A percentile compares a stretch with the other conserved stretches of the same genome.
These are phyloP conservation scores for Labeo calbasu DNA, from an alignment of 2,797 vertebrate species.

Conservation along the genomic window DNA sequence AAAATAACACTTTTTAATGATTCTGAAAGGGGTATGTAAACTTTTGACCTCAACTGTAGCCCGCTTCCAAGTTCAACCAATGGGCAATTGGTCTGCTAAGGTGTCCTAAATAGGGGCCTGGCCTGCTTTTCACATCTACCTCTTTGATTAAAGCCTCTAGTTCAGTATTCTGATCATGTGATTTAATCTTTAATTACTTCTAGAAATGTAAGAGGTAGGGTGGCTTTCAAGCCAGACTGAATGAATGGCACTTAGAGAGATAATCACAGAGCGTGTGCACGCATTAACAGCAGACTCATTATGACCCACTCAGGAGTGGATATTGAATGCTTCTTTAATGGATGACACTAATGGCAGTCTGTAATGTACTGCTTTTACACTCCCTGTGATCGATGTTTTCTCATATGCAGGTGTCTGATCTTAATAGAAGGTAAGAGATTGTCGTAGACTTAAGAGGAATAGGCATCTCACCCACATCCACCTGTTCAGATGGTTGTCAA, in stretches of 20 bases:
- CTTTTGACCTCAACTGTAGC: too few species aligned
- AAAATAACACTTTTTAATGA: too few species aligned
- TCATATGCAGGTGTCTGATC: not conserved
- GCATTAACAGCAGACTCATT: slow-evolving; percentile 56
- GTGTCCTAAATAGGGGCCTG: not conserved
- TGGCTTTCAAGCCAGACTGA: slow-evolving; percentile 35
- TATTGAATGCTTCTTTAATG: slow-evolving; percentile 72
- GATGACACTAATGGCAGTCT: slow-evolving; percentile 53
- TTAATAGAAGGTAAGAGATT: slow-evolving; percentile 2
- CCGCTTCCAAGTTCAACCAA: not conserved
- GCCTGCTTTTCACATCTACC: not conserved
- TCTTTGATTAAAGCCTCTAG: slow-evolving; percentile 1
- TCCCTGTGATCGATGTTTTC: not conserved
- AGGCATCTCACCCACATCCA: not conserved
- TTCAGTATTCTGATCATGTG: slow-evolving; percentile 32
- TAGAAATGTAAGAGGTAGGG: slow-evolving; percentile 30
- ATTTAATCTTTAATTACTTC: slow-evolving; percentile 56
- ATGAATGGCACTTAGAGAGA: slow-evolving; percentile 45
- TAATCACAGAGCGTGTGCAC: slow-evolving; percentile 43
- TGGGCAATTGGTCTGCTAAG: slow-evolving; percentile 8
- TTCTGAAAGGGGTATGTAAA: too few species aligned
- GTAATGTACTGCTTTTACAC: slow-evolving; percentile 58
- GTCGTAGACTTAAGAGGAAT: not conserved
- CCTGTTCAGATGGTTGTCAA: slow-evolving; percentile 1
- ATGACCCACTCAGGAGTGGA: slow-evolving; percentile 46